Conservation (phyloP, 2,888 invertebrate genomes). For the Blera fallax region DNA sequence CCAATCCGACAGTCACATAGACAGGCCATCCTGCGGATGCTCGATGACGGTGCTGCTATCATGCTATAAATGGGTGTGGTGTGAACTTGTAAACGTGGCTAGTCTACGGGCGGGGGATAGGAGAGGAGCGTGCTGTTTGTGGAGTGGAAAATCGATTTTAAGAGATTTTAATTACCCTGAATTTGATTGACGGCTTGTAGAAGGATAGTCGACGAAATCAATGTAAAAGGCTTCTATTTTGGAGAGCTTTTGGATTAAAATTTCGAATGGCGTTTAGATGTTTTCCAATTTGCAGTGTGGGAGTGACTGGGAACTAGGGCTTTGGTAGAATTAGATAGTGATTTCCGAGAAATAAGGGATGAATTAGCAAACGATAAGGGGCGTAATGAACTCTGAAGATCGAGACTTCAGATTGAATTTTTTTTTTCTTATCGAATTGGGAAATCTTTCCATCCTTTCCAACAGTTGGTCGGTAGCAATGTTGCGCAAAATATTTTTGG, state of each 20-base stretch:
- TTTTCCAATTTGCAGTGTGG: slow-evolving; percentile 41
- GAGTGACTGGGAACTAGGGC: neutral
- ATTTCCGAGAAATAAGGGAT: slow-evolving; percentile 20
- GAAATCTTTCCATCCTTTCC: too few relatives aligned
- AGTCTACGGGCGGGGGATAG: neutral
- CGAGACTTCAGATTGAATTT: slow-evolving; percentile 6
- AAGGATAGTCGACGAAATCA: slow-evolving; percentile 20
- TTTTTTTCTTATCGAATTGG: too few relatives aligned
- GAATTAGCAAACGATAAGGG: neutral
- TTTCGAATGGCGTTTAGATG: slow-evolving; percentile 46
- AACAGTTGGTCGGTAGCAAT: too few relatives aligned
- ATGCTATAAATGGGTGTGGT: slow-evolving; percentile 6
- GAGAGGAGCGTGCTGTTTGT: neutral
- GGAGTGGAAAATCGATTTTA: slow-evolving; percentile 54
- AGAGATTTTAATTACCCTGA: slow-evolving; percentile 48
- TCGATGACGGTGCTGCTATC: slow-evolving; percentile 8
- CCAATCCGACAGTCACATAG: slow-evolving; percentile 17
- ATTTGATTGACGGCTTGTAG: slow-evolving; percentile 60
- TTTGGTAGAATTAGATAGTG: neutral
- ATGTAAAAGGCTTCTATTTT: slow-evolving; percentile 25
- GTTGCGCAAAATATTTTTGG: too few relatives aligned
- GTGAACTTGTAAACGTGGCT: neutral
- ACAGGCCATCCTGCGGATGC: neutral
- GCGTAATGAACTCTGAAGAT: slow-evolving; percentile 29
- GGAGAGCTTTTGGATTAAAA: slow-evolving; percentile 30